Base-by-base conservation (phyloP, 2,113 vertebrate genomes). In the Leuciscus idus region DNA sequence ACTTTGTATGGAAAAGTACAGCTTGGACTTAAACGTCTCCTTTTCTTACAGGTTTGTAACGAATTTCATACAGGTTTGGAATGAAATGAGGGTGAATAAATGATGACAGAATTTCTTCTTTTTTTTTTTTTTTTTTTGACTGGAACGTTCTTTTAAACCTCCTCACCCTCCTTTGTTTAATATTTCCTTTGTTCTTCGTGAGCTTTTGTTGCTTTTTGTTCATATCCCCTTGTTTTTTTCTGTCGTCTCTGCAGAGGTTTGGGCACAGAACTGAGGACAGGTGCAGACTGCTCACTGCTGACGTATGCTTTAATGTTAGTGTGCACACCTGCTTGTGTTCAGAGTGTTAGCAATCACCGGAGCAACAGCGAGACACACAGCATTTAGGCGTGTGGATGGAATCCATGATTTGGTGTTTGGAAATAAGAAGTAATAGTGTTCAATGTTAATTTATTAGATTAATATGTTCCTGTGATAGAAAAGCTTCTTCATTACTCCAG, bases 331-430 rank as follows among this genome's bases (percentile, higher is more conserved):
- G 85, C 85, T 70, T 12, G 17, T 64, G 59, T 76, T 81, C 79
- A 76, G 57, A 15, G 88, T 90, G 89, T 91, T 93, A 87, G 91
- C 59, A 93, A 92, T 89, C 90, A 90, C 91, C 66, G 85, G 15
- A 52, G 28, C 21, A 78, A 85, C 61, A 79, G 46, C 17, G 66
- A 43, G 36, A 57, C 55, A 61, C 2, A 6, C 77, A 43, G 55
- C 77, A 26, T 81, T 28, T 23, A 81, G 57, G 78, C 78, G 12
- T 48, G 77, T 80, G 52, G 26, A 33, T 62, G 57, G 57, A 80
- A 62, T 81, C 1, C 6, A 64, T 46, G 59, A 64, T 81, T 64
- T 80, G 57, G 33, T 61, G 33, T 61, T 79, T 64, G 59, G 36
- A 61, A 28, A 59, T 48, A 23, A 81, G 59, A 81, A 81, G 8